These are phyloP conservation scores for Saccostrea glomerata DNA, from an alignment of 1,140 invertebrate species.

Conservation along the genomic window DNA sequence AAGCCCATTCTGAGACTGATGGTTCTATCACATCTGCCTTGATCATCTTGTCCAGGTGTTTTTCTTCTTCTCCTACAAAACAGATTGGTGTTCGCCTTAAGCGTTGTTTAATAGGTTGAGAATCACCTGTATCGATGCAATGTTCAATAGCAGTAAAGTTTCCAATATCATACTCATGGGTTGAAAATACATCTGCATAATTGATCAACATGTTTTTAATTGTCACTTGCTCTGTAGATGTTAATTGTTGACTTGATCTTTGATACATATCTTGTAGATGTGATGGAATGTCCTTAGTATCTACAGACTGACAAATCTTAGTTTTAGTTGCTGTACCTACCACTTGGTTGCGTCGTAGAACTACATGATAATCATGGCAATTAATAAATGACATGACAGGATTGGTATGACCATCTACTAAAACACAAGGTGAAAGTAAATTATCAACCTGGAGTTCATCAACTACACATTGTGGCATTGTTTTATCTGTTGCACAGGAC, in stretches of 20 bases:
- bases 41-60: slow-evolving; percentile 24
- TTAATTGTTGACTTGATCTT: not conserved
- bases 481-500: not conserved
- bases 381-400: slow-evolving; percentile 24
- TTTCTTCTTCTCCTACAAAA: slow-evolving; percentile 38
- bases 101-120: slow-evolving; percentile 36
- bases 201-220: not conserved
- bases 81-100: slow-evolving; percentile 1
- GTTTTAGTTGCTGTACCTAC: not conserved
- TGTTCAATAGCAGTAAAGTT: slow-evolving; percentile 40
- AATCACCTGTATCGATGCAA: slow-evolving; percentile 33
- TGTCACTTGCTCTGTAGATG: not conserved
- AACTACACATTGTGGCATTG: not conserved
- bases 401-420: not conserved
- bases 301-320: not conserved
- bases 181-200: slow-evolving; percentile 45
- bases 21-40: slow-evolving; percentile 8
- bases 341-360: not conserved
- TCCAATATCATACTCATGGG: slow-evolving; percentile 45
- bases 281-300: not conserved
- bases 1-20: slow-evolving; percentile 36
- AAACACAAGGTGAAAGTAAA: not conserved
- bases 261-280: slow-evolving; percentile 1
- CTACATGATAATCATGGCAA: not conserved
- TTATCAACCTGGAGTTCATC: not conserved